These are phyloP conservation scores for Rhabditophanes sp. DNA, from an alignment of 2,888 invertebrate genomes.

Conservation along the genomic window DNA sequence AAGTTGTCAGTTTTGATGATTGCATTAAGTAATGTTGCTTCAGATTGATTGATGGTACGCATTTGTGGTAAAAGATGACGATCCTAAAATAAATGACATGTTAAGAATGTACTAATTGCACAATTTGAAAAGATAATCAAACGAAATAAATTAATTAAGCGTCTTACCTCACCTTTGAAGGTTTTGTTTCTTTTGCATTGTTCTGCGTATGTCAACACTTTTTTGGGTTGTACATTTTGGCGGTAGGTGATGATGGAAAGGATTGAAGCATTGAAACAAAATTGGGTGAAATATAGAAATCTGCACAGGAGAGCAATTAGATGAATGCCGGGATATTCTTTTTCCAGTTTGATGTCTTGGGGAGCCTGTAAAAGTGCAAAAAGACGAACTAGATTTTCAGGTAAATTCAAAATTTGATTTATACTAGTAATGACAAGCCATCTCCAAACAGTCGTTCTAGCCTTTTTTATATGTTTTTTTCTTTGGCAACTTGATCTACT, in stretches of 20 bases:
- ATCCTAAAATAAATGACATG: too few relatives aligned
- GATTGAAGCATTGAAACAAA: slow-evolving; percentile 15
- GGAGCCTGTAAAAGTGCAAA: not conserved
- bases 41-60: too few relatives aligned
- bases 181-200: too few relatives aligned
- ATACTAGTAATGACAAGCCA: slow-evolving; percentile 17
- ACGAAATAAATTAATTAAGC: too few relatives aligned
- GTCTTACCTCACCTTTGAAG: too few relatives aligned
- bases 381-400: slow-evolving; percentile 14
- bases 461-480: slow-evolving; percentile 2
- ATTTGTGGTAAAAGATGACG: too few relatives aligned
- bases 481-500: not conserved
- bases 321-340: slow-evolving; percentile 4
- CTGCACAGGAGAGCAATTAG: slow-evolving; percentile 11
- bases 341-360: not conserved
- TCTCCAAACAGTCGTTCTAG: slow-evolving; percentile 12
- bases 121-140: too few relatives aligned
- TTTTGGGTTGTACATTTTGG: too few relatives aligned
- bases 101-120: too few relatives aligned
- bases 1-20: too few relatives aligned
- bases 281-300: slow-evolving; percentile 14
- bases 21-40: too few relatives aligned
- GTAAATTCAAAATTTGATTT: slow-evolving; percentile 12
- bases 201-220: too few relatives aligned
- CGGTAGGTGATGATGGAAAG: slow-evolving; percentile 12